Percentiles rank a stretch among this genome's conserved stretches.
These are phyloP conservation scores for Arremon aurantiirostris DNA, from an alignment of 2,797 vertebrate species.

Conservation along the genomic window DNA sequence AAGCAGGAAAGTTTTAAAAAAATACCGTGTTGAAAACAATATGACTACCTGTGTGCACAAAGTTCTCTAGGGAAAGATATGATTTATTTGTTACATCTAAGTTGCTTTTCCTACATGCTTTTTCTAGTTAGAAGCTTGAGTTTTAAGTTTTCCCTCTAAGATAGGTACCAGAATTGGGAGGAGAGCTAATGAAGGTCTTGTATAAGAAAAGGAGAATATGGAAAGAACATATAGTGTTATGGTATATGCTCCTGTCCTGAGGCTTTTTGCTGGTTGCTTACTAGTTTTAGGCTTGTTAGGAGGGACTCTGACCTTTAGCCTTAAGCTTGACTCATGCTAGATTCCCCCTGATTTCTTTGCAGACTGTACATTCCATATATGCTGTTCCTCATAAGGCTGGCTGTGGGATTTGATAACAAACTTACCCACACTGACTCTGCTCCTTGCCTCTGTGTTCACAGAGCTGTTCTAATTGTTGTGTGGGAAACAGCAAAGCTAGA, in stretches of 20 bases:
- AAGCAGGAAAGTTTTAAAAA: background rate
- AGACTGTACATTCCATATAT: rapidly evolving
- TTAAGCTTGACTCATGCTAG: background rate
- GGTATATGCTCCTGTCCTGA: background rate
- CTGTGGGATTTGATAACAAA: background rate
- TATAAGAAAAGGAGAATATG: background rate
- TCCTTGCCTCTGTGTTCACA: background rate
- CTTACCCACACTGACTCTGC: background rate
- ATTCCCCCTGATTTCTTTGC: background rate
- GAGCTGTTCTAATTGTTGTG: background rate
- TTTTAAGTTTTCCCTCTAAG: background rate
- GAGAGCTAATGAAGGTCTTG: background rate
- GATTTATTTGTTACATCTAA: background rate
- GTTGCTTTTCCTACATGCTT: background rate
- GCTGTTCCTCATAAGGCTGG: background rate
- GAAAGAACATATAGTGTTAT: too few species aligned
- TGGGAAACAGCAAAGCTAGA: background rate
- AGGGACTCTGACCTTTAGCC: background rate
- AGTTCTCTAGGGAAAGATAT: background rate
- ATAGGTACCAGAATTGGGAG: background rate
- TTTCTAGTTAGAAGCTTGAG: background rate
- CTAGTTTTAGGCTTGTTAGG: background rate
- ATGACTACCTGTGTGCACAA: background rate
- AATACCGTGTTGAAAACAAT: background rate
- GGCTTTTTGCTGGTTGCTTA: background rate